Evolutionary conservation across 92 coral and sea anemone species (phyloP).

Genomic region (Parazoanthus atlanticus): DNA sequence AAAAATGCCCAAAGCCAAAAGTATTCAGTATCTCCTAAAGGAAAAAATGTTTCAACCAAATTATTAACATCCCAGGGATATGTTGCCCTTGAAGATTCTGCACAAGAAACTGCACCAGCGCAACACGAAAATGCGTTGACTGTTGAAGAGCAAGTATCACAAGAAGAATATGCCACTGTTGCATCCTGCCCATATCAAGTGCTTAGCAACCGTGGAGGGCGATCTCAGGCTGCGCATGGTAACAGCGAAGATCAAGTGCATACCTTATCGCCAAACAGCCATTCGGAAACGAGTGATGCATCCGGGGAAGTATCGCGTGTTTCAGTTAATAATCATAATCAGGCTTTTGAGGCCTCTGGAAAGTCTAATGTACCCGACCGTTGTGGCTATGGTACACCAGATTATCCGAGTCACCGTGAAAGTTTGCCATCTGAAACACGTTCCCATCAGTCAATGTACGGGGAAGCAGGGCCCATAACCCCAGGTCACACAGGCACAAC

Average conservation of each 20-base stretch:
- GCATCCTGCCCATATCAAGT: neutral
- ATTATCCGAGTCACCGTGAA: neutral
- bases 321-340: neutral
- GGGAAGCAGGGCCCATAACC: neutral
- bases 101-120: neutral
- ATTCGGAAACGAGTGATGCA: neutral
- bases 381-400: too few relatives aligned
- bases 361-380: neutral
- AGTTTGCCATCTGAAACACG: neutral
- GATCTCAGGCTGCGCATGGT: neutral
- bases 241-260: neutral
- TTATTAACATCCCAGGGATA: neutral
- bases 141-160: neutral
- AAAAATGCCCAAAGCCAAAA: neutral
- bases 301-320: neutral
- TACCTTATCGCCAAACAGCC: neutral
- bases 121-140: neutral
- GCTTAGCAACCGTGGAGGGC: neutral
- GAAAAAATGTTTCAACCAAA: neutral
- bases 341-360: neutral
- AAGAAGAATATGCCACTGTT: neutral
- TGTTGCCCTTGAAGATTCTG: neutral
- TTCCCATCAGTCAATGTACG: neutral
- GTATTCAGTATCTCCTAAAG: neutral
- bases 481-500: neutral